Percentiles rank a stretch among this genome's conserved stretches.
Conservation (phyloP, 2,113 vertebrate species). For the Anoura caudifer region DNA sequence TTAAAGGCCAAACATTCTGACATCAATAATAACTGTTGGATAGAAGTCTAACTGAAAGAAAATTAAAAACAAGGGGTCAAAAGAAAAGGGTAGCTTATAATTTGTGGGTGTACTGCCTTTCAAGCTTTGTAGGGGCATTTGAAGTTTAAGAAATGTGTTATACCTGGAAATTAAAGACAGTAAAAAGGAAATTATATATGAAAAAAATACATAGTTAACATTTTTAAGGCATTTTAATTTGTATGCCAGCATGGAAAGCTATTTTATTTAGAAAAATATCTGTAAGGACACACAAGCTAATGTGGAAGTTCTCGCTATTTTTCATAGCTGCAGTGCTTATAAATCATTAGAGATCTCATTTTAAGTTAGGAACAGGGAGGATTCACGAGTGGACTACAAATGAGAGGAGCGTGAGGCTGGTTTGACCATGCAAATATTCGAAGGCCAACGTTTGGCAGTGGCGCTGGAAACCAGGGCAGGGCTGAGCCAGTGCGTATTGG, state of each 20-base stretch:
- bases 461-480: not conserved
- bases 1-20: not conserved
- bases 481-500: not conserved
- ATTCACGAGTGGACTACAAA: not conserved
- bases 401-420: not conserved
- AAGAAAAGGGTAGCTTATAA: not conserved
- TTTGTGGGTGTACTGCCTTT: not conserved
- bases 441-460: not conserved
- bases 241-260: not conserved
- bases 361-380: not conserved
- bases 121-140: not conserved
- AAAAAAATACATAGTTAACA: not conserved
- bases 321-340: not conserved
- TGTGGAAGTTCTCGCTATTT: not conserved
- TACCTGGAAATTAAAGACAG: conserved; percentile 13
- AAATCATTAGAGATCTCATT: not conserved
- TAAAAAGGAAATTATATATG: not conserved
- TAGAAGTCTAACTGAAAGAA: not conserved
- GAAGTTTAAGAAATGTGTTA: not conserved
- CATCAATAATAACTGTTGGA: not conserved
- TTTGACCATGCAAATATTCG: not conserved
- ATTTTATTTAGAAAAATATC: not conserved
- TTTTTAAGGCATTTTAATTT: conserved; percentile 16
- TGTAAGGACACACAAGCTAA: not conserved
- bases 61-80: not conserved